A percentile compares a stretch with the other conserved stretches of the same genome.
Conservation (phyloP, 2,113 vertebrate species). For the Neolamprologus variostigma region DNA sequence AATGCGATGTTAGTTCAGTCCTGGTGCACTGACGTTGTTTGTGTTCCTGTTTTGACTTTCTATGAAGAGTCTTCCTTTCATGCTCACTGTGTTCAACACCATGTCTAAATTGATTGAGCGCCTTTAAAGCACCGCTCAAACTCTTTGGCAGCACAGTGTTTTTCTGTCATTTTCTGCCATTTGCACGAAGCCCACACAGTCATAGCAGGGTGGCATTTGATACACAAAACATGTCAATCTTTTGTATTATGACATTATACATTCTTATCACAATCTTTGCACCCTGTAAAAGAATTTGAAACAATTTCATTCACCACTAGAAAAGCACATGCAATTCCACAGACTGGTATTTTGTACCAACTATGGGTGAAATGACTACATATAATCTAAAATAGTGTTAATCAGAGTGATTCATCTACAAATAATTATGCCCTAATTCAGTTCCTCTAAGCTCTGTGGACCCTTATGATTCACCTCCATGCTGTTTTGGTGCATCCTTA, state of each 20-base stretch:
- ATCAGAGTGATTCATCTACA: background rate
- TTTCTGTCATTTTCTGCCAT: background rate
- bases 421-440: background rate
- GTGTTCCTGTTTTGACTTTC: background rate
- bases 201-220: background rate
- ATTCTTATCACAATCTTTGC: background rate
- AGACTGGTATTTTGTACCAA: background rate
- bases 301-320: background rate
- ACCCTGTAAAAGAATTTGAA: background rate
- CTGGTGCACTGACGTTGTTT: background rate
- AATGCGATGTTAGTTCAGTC: background rate
- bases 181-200: background rate
- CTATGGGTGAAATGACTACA: background rate
- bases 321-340: background rate
- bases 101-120: conserved; percentile 22
- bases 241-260: background rate
- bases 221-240: background rate
- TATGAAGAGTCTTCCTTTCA: conserved; percentile 2
- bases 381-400: background rate
- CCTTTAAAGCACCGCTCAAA: conserved; percentile 31
- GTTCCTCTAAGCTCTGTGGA: background rate
- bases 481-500: background rate
- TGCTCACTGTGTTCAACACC: background rate
- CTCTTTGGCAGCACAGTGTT: conserved; percentile 38
- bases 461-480: background rate